Conservation (phyloP, 2,888 invertebrate species). For the Clanis bilineata region DNA sequence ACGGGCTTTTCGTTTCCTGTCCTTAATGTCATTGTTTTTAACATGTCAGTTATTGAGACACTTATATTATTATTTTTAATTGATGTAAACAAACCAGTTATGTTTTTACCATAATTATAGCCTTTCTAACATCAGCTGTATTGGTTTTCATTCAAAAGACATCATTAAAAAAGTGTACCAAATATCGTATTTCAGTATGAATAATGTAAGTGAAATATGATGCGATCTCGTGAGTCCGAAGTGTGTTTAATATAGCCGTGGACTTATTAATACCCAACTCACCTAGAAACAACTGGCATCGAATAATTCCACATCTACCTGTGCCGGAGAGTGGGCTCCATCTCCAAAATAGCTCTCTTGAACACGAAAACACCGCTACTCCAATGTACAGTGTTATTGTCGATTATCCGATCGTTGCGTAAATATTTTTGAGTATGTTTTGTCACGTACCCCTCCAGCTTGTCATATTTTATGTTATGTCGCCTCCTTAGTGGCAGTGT, state of each 20-base stretch:
- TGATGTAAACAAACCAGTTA: too few species aligned
- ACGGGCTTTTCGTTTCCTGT: too few species aligned
- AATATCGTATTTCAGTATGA: slow-evolving; percentile 12
- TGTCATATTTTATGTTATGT: slow-evolving; percentile 49
- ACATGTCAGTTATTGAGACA: too few species aligned
- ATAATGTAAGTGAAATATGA: slow-evolving; percentile 51
- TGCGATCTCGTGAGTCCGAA: slow-evolving; percentile 51
- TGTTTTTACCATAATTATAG: too few species aligned
- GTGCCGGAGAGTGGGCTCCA: slow-evolving; percentile 40
- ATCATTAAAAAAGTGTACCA: neutral
- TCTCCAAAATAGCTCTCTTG: slow-evolving; percentile 56
- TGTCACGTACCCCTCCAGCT: slow-evolving; percentile 33
- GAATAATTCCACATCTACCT: slow-evolving; percentile 57
- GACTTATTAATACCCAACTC: slow-evolving; percentile 63
- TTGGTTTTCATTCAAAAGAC: too few species aligned
- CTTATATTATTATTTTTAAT: too few species aligned
- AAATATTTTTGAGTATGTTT: slow-evolving; percentile 23
- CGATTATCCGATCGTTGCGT: slow-evolving; percentile 20
- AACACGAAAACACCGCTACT: slow-evolving; percentile 35
- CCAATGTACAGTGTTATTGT: slow-evolving; percentile 34
- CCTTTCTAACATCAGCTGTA: too few species aligned
- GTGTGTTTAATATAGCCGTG: slow-evolving; percentile 60
- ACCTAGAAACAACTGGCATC: slow-evolving; percentile 55
- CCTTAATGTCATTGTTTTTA: too few species aligned
- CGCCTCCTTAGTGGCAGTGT: too few species aligned